Percentiles rank a stretch among this genome's conserved stretches.
These are phyloP conservation scores for Drosophila kurseongensis DNA, from an alignment of 1,140 invertebrate genomes.

Conservation along the genomic window DNA sequence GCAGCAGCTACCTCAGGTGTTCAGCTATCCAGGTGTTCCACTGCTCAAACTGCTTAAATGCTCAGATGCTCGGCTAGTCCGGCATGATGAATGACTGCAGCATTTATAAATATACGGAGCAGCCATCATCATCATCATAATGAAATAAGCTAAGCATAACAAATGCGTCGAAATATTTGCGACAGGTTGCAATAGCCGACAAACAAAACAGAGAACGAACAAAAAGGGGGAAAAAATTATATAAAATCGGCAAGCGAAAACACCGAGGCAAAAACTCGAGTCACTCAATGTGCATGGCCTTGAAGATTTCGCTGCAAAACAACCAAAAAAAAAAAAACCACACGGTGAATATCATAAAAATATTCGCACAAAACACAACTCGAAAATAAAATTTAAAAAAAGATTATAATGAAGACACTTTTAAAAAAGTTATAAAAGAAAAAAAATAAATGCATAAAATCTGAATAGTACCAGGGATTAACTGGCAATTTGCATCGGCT, in stretches of 20 bases:
- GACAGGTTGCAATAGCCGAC: conserved; percentile 72
- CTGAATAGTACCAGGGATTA: conserved; percentile 14
- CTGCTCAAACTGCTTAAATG: conserved; percentile 15
- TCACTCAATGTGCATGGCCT: conserved; percentile 74
- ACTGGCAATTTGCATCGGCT: conserved; percentile 38
- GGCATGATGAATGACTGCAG: conserved; percentile 76
- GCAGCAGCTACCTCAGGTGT: conserved; percentile 11
- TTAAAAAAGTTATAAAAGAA: too few relatives aligned
- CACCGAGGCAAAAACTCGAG: conserved; percentile 58
- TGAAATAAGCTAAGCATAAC: conserved; percentile 81
- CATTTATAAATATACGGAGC: conserved; percentile 68
- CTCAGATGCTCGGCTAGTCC: conserved; percentile 10
- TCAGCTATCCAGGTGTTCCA: conserved; percentile 14
- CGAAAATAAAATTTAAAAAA: conserved; percentile 20
- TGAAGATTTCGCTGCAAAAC: conserved; percentile 75
- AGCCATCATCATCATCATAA: conserved; percentile 69
- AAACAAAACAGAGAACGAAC: conserved; percentile 31
- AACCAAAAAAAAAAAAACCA: conserved; percentile 24
- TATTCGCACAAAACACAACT: conserved; percentile 60
- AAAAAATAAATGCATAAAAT: conserved; percentile 55
- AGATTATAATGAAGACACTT: conserved; percentile 66
- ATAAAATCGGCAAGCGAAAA: conserved; percentile 66
- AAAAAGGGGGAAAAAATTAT: conserved; percentile 61
- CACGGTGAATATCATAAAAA: conserved; percentile 60
- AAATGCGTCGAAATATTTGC: conserved; percentile 81